phyloP scores from a whole-genome alignment of 2,888 invertebrate genomes.

The Thalpophila matura region DNA sequence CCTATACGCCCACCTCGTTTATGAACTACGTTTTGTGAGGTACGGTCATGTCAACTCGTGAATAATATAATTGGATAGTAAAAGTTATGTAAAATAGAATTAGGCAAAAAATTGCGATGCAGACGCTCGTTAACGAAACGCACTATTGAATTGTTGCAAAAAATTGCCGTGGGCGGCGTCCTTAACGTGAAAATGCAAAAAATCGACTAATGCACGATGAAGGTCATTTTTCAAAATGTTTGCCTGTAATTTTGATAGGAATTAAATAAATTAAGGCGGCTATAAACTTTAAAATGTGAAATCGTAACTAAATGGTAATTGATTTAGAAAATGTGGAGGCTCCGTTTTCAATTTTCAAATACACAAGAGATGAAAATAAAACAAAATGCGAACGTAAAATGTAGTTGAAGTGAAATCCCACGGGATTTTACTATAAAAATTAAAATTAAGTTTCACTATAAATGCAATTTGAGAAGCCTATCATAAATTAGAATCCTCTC shows the following conservation, averaged over 20 bases:
- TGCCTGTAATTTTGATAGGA: too few relatives aligned
- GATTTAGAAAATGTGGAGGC: neutral
- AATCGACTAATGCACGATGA: too few relatives aligned
- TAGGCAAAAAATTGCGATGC: too few relatives aligned
- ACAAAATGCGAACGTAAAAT: neutral
- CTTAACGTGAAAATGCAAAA: too few relatives aligned
- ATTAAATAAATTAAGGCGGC: neutral
- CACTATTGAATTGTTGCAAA: too few relatives aligned
- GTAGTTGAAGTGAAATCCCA: neutral
- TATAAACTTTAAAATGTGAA: neutral
- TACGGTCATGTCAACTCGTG: too few relatives aligned
- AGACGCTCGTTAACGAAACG: too few relatives aligned
- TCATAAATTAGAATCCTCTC: slow-evolving; percentile 14
- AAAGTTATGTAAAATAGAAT: too few relatives aligned
- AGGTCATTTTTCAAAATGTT: too few relatives aligned
- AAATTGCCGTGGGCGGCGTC: too few relatives aligned
- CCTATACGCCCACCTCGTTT: slow-evolving; percentile 7
- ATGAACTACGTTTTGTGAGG: slow-evolving; percentile 2
- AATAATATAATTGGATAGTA: too few relatives aligned
- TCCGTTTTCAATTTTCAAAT: neutral
- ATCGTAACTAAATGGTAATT: neutral
- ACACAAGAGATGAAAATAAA: neutral
- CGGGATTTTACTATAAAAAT: neutral
- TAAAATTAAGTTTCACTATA: neutral
- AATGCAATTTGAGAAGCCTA: slow-evolving; percentile 24